These are phyloP conservation scores for Hydractinia echinata DNA, from an alignment of 30 jellyfish, hydroid and myxozoan species.

Conservation along the genomic window DNA sequence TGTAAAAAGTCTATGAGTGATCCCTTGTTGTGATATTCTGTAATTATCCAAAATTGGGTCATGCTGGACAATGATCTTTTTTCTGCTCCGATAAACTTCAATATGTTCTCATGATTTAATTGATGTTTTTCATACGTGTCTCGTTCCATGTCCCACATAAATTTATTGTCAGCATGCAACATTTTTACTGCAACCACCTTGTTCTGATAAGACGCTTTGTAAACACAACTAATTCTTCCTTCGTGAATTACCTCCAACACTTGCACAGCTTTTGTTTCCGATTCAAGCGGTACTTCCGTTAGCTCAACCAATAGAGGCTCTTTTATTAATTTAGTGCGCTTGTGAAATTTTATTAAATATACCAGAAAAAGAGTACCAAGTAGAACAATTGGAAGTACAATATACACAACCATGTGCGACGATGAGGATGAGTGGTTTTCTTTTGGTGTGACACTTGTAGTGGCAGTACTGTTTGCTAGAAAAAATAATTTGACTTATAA, in stretches of 20 bases:
- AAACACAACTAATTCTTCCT: conserved; percentile 72
- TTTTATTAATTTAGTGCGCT: not conserved
- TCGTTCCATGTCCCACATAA: conserved; percentile 71
- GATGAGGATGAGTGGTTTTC: too few relatives aligned
- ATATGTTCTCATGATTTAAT: conserved; percentile 59
- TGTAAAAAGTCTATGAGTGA: conserved; percentile 58
- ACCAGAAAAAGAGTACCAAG: too few relatives aligned
- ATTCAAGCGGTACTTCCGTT: conserved; percentile 58
- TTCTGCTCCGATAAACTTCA: conserved; percentile 61
- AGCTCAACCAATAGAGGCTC: conserved; percentile 37
- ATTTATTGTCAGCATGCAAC: conserved; percentile 47
- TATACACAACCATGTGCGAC: too few relatives aligned
- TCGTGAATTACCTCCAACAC: conserved; percentile 59
- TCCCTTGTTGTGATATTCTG: conserved; percentile 82
- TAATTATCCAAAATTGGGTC: conserved; percentile 64
- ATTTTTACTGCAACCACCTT: conserved; percentile 80
- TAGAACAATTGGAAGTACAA: too few relatives aligned
- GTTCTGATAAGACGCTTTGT: conserved; percentile 41
- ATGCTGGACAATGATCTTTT: conserved; percentile 31
- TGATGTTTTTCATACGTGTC: conserved; percentile 46
- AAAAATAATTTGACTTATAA: too few relatives aligned
- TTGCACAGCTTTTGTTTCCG: conserved; percentile 58
- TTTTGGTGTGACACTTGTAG: too few relatives aligned
- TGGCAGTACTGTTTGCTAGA: too few relatives aligned
- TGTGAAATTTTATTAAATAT: too few relatives aligned